Evolutionary conservation across 2,113 vertebrate genomes (phyloP).

Genomic region (Mesocricetus auratus): DNA sequence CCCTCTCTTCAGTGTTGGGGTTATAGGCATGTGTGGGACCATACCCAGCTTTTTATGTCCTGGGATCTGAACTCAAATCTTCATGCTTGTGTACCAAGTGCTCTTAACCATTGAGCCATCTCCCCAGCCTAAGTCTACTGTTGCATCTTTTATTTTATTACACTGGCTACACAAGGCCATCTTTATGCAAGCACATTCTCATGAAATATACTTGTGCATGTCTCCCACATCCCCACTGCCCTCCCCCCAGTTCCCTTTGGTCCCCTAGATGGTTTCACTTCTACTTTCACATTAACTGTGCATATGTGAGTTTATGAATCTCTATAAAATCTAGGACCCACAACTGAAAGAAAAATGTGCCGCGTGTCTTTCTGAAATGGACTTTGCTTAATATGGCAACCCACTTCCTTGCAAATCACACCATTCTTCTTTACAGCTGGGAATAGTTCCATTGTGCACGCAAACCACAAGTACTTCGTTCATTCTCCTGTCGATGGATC

Average conservation of each 20-base stretch:
- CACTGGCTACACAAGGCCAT: neutral
- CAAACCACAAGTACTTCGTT: fast-evolving
- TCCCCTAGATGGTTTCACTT: neutral
- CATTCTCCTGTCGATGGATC: neutral
- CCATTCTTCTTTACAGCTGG: neutral
- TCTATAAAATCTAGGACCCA: neutral
- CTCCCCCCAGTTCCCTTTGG: too few species aligned
- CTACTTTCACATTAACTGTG: neutral
- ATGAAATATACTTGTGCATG: neutral
- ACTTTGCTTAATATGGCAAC: neutral
- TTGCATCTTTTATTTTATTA: neutral
- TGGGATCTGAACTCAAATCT: neutral
- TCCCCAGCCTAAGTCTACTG: neutral
- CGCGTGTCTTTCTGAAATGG: neutral
- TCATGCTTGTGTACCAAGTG: neutral
- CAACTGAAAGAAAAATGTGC: neutral
- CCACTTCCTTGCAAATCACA: neutral
- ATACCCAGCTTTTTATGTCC: neutral
- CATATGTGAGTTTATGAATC: neutral
- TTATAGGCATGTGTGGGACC: neutral
- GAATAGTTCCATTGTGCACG: neutral
- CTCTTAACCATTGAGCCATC: neutral
- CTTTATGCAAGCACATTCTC: neutral
- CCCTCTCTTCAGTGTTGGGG: neutral
- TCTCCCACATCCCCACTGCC: neutral